Evolutionary conservation across 2,888 invertebrate species (phyloP).

Genomic region (Alentia gelatinosa): DNA sequence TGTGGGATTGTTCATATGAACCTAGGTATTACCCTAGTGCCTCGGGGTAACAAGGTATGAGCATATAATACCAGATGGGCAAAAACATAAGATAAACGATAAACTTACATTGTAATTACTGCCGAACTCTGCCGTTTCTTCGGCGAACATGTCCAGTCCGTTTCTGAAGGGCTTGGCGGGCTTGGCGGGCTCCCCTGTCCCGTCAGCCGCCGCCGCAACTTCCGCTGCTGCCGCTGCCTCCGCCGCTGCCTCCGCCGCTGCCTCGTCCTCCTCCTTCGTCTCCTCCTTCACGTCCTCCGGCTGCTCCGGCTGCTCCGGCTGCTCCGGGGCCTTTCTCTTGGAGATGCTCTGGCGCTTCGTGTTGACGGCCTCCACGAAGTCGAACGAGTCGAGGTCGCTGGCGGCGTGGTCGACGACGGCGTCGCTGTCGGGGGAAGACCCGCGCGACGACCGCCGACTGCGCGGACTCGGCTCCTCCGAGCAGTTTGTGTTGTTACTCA

Average conservation of each 20-base stretch:
- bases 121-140: slow-evolving; percentile 89
- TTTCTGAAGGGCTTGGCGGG: slow-evolving; percentile 75
- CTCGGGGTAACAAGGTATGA: too few species aligned
- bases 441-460: not conserved
- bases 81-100: not conserved
- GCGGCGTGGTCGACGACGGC: slow-evolving; percentile 51
- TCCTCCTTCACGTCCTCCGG: not conserved
- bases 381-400: slow-evolving; percentile 62
- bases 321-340: slow-evolving; percentile 11
- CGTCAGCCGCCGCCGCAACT: not conserved
- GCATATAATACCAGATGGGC: not conserved
- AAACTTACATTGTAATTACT: slow-evolving; percentile 87
- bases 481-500: not conserved
- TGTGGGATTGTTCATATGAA: too few species aligned
- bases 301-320: not conserved
- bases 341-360: slow-evolving; percentile 68
- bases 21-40: too few species aligned
- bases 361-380: slow-evolving; percentile 77
- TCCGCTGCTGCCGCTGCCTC: not conserved
- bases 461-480: slow-evolving; percentile 10
- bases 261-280: not conserved
- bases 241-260: not conserved
- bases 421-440: slow-evolving; percentile 53
- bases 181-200: slow-evolving; percentile 38
- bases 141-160: slow-evolving; percentile 85